Conservation (phyloP, 2,113 vertebrate genomes). For the Vanacampus margaritifer region DNA sequence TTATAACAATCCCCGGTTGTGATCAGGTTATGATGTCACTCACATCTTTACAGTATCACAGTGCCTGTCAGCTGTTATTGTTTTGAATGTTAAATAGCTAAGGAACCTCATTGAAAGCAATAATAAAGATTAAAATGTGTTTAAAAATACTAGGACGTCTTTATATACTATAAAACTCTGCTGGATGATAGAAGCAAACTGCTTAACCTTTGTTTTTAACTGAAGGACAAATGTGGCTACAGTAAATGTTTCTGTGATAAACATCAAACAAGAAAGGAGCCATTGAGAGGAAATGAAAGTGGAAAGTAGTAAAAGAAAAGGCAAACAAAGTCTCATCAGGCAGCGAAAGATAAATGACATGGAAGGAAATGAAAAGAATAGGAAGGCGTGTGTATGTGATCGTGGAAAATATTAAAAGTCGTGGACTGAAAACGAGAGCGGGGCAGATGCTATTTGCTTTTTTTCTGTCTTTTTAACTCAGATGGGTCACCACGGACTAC, state of each 20-base stretch:
- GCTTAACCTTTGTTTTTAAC: background rate
- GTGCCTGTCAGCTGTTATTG: too few relatives aligned
- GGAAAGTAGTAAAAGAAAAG: background rate
- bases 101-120: too few relatives aligned
- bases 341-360: background rate
- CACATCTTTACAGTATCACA: too few relatives aligned
- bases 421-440: background rate
- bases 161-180: too few relatives aligned
- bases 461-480: background rate
- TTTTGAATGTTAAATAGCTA: too few relatives aligned
- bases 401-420: background rate
- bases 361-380: conserved; percentile 4
- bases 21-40: too few relatives aligned
- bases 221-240: background rate
- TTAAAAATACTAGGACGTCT: too few relatives aligned
- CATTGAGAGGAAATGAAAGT: conserved; percentile 4
- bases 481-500: background rate
- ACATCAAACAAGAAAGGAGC: background rate
- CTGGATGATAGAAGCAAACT: too few relatives aligned
- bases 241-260: background rate
- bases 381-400: background rate
- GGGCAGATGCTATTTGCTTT: background rate
- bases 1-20: too few relatives aligned
- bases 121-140: too few relatives aligned
- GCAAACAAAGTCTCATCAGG: background rate